Evolutionary conservation across 2,797 vertebrate genomes (phyloP).

Genomic region (Melanotaenia parkinsoni): DNA sequence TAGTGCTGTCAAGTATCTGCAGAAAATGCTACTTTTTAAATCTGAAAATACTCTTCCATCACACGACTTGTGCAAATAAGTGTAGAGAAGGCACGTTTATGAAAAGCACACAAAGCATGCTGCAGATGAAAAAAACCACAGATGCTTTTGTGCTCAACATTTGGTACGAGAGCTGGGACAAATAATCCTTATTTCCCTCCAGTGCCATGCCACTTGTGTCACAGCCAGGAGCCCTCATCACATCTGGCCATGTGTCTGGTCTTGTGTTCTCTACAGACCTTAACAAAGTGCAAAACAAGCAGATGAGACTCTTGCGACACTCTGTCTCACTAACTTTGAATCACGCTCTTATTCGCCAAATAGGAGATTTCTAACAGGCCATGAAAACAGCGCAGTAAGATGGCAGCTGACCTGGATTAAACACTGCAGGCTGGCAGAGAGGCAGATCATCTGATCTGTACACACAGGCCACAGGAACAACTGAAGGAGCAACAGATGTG

Average conservation of each 20-base stretch:
- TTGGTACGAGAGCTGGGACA: slow-evolving; percentile 45
- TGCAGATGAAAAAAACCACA: slow-evolving; percentile 18
- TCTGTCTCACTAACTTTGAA: slow-evolving; percentile 45
- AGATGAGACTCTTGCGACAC: slow-evolving; percentile 59
- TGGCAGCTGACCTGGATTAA: slow-evolving; percentile 73
- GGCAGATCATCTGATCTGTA: slow-evolving; percentile 58
- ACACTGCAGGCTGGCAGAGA: slow-evolving; percentile 52
- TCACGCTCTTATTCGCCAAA: slow-evolving; percentile 59
- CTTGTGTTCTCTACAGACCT: slow-evolving; percentile 27
- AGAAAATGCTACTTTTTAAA: slow-evolving; percentile 29
- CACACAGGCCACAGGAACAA: slow-evolving; percentile 46
- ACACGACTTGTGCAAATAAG: not conserved
- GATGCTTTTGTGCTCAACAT: slow-evolving; percentile 16
- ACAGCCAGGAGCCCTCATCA: slow-evolving; percentile 64
- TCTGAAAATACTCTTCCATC: slow-evolving; percentile 13
- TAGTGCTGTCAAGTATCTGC: slow-evolving; percentile 22
- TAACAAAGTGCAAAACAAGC: slow-evolving; percentile 61
- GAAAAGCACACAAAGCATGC: slow-evolving; percentile 8
- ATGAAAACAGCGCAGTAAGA: slow-evolving; percentile 53
- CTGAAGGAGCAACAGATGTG: slow-evolving; percentile 46
- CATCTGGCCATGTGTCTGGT: slow-evolving; percentile 69
- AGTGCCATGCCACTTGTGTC: slow-evolving; percentile 52
- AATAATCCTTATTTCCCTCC: slow-evolving; percentile 34
- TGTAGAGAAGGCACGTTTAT: slow-evolving; percentile 16
- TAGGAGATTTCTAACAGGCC: slow-evolving; percentile 57